Evolutionary conservation across 2,797 vertebrate species (phyloP).

Genomic region (Melanogrammus aeglefinus): DNA sequence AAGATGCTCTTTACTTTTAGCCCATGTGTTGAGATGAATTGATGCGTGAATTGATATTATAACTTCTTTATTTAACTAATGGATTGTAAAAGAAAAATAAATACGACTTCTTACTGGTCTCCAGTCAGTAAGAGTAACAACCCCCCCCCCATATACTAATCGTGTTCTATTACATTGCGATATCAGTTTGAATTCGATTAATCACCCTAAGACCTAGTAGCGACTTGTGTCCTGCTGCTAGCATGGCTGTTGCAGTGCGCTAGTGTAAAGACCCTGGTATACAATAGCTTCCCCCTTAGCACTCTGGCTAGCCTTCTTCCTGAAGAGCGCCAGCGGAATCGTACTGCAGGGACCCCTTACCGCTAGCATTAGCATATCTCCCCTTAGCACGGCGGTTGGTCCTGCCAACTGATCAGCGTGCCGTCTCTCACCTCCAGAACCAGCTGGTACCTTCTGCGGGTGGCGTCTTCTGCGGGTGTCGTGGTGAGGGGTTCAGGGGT

Average conservation of each 20-base stretch:
- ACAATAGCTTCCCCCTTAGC: background rate
- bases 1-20: too few species aligned
- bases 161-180: too few species aligned
- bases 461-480: conserved; percentile 4
- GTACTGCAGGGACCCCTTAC: background rate
- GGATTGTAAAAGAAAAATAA: too few species aligned
- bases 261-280: background rate
- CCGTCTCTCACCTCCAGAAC: conserved; percentile 17
- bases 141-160: too few species aligned
- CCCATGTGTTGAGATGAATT: too few species aligned
- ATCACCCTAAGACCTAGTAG: too few species aligned
- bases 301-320: background rate
- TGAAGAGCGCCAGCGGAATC: background rate
- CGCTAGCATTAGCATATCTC: conserved; percentile 5
- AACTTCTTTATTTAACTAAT: too few species aligned
- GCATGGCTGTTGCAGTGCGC: background rate
- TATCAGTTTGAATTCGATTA: too few species aligned
- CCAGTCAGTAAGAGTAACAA: too few species aligned
- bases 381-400: background rate
- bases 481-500: conserved; percentile 6
- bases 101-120: too few species aligned
- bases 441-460: conserved; percentile 33
- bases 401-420: conserved; percentile 26
- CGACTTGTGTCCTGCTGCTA: background rate
- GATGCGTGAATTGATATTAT: too few species aligned